Conservation (phyloP, 2,888 invertebrate species). For the Drosophila birchii region DNA sequence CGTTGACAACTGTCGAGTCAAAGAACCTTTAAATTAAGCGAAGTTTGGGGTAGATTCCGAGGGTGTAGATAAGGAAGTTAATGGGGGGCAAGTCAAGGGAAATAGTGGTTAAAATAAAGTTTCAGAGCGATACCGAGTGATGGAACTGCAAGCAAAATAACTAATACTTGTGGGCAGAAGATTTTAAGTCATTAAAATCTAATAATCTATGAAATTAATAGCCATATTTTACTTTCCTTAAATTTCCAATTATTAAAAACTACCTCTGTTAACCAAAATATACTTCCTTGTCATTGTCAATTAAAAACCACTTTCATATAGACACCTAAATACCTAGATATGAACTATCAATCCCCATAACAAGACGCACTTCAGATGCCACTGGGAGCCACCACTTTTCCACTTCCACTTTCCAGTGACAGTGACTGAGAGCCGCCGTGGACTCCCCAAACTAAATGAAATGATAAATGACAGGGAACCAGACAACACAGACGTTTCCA, state of each 20-base stretch:
- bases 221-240: neutral
- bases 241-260: neutral
- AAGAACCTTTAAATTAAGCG: constrained; percentile 69
- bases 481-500: constrained; percentile 32
- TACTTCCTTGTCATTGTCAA: neutral
- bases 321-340: constrained; percentile 13
- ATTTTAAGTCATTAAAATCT: too few relatives aligned
- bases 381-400: constrained; percentile 31
- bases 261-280: neutral
- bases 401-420: constrained; percentile 32
- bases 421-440: constrained; percentile 29
- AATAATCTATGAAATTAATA: neutral
- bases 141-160: neutral
- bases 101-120: neutral
- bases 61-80: constrained; percentile 31
- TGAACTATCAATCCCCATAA: constrained; percentile 24
- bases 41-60: constrained; percentile 18
- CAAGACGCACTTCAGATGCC: constrained; percentile 23
- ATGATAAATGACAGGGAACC: constrained; percentile 73
- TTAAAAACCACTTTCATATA: constrained; percentile 1
- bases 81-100: constrained; percentile 9
- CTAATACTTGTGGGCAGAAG: neutral
- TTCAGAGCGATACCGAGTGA: neutral
- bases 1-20: constrained; percentile 63
- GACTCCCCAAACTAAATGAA: constrained; percentile 55